Percentiles rank a stretch among this genome's conserved stretches.
phyloP scores from a whole-genome alignment of 2,113 vertebrate species.

The Heptranchias perlo region DNA sequence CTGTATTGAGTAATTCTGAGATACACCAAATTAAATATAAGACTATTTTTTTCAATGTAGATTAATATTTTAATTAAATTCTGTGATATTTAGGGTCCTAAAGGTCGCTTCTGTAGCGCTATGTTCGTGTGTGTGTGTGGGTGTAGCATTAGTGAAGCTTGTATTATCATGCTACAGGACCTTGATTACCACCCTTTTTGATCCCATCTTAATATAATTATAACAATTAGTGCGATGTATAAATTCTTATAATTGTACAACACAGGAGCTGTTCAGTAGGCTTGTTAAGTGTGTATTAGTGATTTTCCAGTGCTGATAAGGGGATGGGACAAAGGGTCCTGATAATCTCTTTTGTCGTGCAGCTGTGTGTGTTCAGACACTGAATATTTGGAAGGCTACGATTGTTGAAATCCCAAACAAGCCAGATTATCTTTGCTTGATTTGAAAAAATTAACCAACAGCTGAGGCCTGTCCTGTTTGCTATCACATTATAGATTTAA shows the following conservation, averaged over 20 bases:
- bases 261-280: not conserved
- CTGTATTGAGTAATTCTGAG: not conserved
- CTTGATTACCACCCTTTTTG: not conserved
- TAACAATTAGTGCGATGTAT: not conserved
- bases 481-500: slow-evolving; percentile 8
- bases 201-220: not conserved
- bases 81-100: not conserved
- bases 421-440: slow-evolving; percentile 34
- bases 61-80: not conserved
- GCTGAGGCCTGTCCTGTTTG: slow-evolving; percentile 33
- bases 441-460: slow-evolving; percentile 30
- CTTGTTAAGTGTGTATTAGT: not conserved
- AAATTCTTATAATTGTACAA: not conserved
- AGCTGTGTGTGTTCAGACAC: slow-evolving; percentile 28
- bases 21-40: not conserved
- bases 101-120: not conserved
- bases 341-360: slow-evolving; percentile 26
- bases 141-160: too few relatives aligned
- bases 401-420: slow-evolving; percentile 33
- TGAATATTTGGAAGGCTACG: not conserved
- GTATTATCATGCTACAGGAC: not conserved
- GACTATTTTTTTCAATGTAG: not conserved
- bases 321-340: slow-evolving; percentile 9
- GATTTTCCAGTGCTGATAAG: not conserved
- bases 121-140: not conserved